Percentiles rank a stretch among this genome's conserved stretches.
These are phyloP conservation scores for Papilio polytes DNA, from an alignment of 1,140 invertebrate genomes.

Conservation along the genomic window DNA sequence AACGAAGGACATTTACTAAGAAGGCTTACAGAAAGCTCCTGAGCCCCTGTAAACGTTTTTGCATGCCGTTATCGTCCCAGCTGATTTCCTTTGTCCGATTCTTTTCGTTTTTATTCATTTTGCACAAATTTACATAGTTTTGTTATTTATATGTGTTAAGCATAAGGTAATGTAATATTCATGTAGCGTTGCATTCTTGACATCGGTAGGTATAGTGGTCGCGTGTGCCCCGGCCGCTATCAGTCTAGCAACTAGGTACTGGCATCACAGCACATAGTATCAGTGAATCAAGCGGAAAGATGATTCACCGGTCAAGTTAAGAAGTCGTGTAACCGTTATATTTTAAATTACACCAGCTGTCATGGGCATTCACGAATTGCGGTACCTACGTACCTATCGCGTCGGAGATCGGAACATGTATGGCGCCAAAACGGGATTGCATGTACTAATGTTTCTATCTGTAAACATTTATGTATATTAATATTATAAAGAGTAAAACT, in stretches of 20 bases:
- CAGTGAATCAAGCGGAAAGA: constrained; percentile 77
- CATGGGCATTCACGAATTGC: constrained; percentile 70
- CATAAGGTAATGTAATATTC: constrained; percentile 46
- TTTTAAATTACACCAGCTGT: constrained; percentile 79
- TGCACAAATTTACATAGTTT: constrained; percentile 40
- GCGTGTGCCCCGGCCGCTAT: constrained; percentile 16
- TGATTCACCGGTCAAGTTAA: constrained; percentile 75
- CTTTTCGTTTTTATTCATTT: constrained; percentile 42
- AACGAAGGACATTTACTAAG: constrained; percentile 62
- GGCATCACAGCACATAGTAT: not conserved
- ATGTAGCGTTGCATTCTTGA: constrained; percentile 21
- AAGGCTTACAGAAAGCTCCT: constrained; percentile 50
- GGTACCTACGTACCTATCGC: constrained; percentile 70
- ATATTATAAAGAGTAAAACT: too few relatives aligned
- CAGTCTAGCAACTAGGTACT: constrained; percentile 35
- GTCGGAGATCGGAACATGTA: constrained; percentile 48
- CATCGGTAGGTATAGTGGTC: not conserved
- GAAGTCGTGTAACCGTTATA: constrained; percentile 77
- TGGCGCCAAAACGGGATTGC: constrained; percentile 61
- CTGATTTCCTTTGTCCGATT: constrained; percentile 56
- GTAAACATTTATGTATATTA: not conserved
- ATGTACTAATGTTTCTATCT: not conserved
- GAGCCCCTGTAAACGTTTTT: constrained; percentile 43
- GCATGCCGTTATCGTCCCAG: constrained; percentile 53
- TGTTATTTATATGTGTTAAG: constrained; percentile 33